A percentile compares a stretch with the other conserved stretches of the same genome.
Conservation (phyloP, 2,888 invertebrate genomes). For the Petrolisthes manimaculis region DNA sequence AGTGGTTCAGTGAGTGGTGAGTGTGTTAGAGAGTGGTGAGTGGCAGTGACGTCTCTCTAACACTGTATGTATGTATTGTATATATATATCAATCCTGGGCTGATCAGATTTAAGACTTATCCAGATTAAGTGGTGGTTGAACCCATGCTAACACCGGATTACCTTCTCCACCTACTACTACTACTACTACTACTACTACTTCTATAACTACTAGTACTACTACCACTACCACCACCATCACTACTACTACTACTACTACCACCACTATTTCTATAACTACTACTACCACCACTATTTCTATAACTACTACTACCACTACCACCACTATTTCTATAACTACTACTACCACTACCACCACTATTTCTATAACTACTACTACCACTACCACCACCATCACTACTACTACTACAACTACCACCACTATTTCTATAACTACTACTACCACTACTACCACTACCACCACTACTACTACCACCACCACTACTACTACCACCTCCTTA, state of each 20-base stretch:
- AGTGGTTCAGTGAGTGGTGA: too few species aligned
- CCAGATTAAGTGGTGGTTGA: too few species aligned
- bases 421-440: neutral
- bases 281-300: neutral
- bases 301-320: neutral
- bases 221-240: neutral
- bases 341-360: neutral
- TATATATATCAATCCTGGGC: too few species aligned
- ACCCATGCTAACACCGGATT: too few species aligned
- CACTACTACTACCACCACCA: conserved; percentile 17
- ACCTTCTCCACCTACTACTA: too few species aligned
- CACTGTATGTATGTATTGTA: too few species aligned
- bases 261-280: conserved; percentile 1
- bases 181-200: neutral
- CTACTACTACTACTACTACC: too few species aligned
- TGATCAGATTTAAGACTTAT: too few species aligned
- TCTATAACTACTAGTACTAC: neutral
- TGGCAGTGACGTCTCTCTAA: too few species aligned
- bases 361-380: neutral
- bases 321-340: too few species aligned
- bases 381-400: neutral
- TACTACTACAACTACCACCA: neutral
- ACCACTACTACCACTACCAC: conserved; percentile 17
- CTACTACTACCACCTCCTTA: neutral
- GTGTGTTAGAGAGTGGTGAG: too few species aligned